Base-by-base conservation (phyloP, 2,888 invertebrate genomes). In the Osedax frankpressi region DNA sequence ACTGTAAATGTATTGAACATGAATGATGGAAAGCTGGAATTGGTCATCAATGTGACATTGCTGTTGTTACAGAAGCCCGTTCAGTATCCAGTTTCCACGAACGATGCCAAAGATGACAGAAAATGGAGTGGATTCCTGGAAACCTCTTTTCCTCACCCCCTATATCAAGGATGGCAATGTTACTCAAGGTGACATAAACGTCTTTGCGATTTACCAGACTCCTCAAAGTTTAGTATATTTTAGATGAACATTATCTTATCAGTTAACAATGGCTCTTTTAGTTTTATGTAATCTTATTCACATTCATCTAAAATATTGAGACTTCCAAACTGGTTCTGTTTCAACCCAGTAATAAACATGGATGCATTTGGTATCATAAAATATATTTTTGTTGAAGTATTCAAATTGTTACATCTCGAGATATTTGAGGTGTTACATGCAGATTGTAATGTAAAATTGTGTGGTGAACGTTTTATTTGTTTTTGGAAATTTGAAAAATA, bases 111-210 rank as follows among this genome's bases (percentile, higher is more conserved):
- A n/a, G 72, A n/a, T 26, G 30, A 72, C 62, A 72, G 26, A 63
- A 3, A 27, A 27, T 72, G 28, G 79, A 6, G 78, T 77, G 1
- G 81, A 82, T 72, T 81, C 87, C 0, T 88, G 89, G 0, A 80
- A 88, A 28, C 91, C 92, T 1, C 84, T 92, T 6, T 90, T 91
- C 80, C 86, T 92, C 29, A 91, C 92, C 0, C 90, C 90, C 0
- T 87, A 88, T 72, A 88, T 92, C 30, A 89, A 91, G 81, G 87
- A 86, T 74, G 91, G 91, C 3, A 88, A 89, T 79, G 88, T 90
- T 72, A 86, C 89, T 0, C 88, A 89, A 80, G 81, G 81, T 81
- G 19, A 62, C 26, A 26, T 62, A 24, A 11, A 65, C 65, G 19
- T 65, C 65, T 24, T 65, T 2, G 63, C 63, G 14, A 62, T 65